These are phyloP conservation scores for Takifugu bimaculatus DNA, from an alignment of 2,113 vertebrate genomes.

Conservation along the genomic window DNA sequence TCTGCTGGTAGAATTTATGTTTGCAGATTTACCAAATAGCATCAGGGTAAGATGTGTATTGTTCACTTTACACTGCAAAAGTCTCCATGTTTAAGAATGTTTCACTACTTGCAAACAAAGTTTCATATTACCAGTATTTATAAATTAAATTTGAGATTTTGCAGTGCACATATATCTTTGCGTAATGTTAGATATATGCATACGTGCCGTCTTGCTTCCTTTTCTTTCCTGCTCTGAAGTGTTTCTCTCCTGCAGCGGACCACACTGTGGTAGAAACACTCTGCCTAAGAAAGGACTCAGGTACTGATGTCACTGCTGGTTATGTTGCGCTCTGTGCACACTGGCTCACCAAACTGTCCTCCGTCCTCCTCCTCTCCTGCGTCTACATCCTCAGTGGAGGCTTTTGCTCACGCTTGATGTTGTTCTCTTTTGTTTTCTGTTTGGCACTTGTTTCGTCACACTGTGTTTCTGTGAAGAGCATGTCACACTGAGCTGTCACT, in stretches of 20 bases:
- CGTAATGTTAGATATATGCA: constrained; percentile 15
- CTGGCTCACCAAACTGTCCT: constrained; percentile 34
- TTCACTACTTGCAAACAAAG: neutral
- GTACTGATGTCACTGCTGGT: constrained; percentile 74
- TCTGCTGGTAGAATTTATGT: constrained; percentile 44
- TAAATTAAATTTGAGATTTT: neutral
- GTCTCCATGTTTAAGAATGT: neutral
- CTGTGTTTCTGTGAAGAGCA: constrained; percentile 45
- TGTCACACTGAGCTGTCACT: constrained; percentile 9
- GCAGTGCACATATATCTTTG: constrained; percentile 2
- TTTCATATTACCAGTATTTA: neutral
- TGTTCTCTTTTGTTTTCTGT: constrained; percentile 11
- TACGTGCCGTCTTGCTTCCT: constrained; percentile 28
- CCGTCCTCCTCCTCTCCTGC: constrained; percentile 9
- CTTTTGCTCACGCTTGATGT: constrained; percentile 38
- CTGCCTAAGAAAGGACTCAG: constrained; percentile 98
- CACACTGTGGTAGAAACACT: constrained; percentile 97
- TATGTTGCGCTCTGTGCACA: constrained; percentile 36
- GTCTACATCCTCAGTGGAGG: constrained; percentile 28
- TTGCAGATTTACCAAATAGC: constrained; percentile 12
- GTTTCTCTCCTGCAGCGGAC: constrained; percentile 90
- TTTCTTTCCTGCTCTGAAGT: constrained; percentile 71
- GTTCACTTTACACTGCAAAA: constrained; percentile 26
- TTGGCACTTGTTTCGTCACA: constrained; percentile 43
- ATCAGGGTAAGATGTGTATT: neutral